Conservation (phyloP, 2,888 invertebrate genomes). For the Tenthredo scrophulariae region DNA sequence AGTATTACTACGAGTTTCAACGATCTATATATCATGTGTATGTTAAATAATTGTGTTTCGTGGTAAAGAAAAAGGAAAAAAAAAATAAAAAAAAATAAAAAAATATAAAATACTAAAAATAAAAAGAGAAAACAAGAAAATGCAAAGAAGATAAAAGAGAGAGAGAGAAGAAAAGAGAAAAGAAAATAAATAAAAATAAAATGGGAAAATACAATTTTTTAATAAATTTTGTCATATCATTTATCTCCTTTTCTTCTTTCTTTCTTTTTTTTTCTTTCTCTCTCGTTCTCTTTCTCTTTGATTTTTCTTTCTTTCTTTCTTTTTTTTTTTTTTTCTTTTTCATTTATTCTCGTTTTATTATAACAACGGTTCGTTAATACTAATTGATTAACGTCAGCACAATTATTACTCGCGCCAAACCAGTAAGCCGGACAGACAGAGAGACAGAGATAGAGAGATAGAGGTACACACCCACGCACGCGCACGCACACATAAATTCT, state of each 20-base stretch:
- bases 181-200: too few species aligned
- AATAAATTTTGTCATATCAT: background rate
- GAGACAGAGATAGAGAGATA: background rate
- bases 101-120: too few species aligned
- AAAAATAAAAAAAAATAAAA: too few species aligned
- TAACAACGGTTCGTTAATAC: slow-evolving; percentile 45
- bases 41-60: too few species aligned
- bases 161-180: too few species aligned
- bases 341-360: slow-evolving; percentile 13
- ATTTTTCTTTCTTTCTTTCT: background rate
- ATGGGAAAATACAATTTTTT: background rate
- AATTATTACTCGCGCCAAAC: slow-evolving; percentile 28
- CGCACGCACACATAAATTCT: background rate
- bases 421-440: slow-evolving; percentile 10
- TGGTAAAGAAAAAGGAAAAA: too few species aligned
- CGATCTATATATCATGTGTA: too few species aligned
- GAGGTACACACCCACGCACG: background rate
- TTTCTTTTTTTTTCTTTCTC: background rate
- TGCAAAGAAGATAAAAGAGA: too few species aligned
- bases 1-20: too few species aligned
- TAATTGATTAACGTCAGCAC: slow-evolving; percentile 51
- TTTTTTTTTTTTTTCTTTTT: background rate
- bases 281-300: background rate
- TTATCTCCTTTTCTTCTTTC: too few species aligned
- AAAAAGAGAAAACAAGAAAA: too few species aligned